These are phyloP conservation scores for Ciona savignyi DNA, from an alignment of 23 tunicate genomes.

Conservation along the genomic window DNA sequence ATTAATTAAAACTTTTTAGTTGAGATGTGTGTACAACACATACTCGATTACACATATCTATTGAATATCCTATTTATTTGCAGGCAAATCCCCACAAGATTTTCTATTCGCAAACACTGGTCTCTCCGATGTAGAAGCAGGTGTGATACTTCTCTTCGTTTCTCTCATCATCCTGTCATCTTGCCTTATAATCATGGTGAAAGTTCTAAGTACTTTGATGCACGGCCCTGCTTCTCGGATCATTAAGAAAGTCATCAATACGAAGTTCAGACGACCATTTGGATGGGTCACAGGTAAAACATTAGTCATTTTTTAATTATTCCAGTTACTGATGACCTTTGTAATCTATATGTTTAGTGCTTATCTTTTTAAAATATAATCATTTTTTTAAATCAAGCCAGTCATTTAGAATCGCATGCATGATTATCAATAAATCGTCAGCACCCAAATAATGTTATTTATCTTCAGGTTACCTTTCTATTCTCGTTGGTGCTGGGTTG, in stretches of 20 bases:
- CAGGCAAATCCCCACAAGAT: conserved; percentile 30
- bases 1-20: no score
- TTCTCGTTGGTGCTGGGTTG: conserved; percentile 76
- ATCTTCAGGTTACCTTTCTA: conserved; percentile 66
- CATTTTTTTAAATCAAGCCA: background rate
- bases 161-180: conserved; percentile 36
- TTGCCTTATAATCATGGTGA: conserved; percentile 70
- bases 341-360: no score
- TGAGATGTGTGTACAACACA: no score
- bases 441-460: no score
- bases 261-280: conserved; percentile 66
- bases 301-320: background rate
- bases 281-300: conserved; percentile 81
- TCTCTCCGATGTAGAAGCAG: conserved; percentile 56
- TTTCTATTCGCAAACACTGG: conserved; percentile 84
- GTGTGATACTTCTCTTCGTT: conserved; percentile 49
- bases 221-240: conserved; percentile 56
- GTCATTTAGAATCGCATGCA: background rate
- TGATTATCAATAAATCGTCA: background rate
- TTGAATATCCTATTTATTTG: no score
- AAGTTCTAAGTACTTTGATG: conserved; percentile 58
- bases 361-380: no score
- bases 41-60: no score
- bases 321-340: no score
- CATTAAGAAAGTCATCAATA: conserved; percentile 84